Base-by-base conservation (phyloP, 2,888 invertebrate genomes). In the Agrotis ipsilon region DNA sequence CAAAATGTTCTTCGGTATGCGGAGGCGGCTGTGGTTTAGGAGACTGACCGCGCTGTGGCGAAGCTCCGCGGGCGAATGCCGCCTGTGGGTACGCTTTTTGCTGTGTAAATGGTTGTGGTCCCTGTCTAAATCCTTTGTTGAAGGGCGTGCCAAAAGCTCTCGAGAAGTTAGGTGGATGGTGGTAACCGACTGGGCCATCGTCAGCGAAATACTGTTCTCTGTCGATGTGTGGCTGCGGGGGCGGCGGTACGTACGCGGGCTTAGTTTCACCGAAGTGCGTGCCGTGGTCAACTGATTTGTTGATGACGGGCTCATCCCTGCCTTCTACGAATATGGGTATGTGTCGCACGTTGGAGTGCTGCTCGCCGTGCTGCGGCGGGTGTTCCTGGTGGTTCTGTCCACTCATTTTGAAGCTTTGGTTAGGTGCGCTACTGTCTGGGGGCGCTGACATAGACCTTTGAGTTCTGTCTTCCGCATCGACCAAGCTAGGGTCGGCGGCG, bases 281-380 rank as follows among this genome's bases (percentile, higher is more conserved):
- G 80, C 93, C 90, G 82, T 92, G 93, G 62, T 95, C 96, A n/a
- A 91, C 92, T 73, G 96, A 95, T 88, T 97, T 97, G 76, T 98
- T 97, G 68, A 98, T 96, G 19, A 98, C 97, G 0, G 98, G 98
- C 87, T 98, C 97, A 85, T 98, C 98, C 65, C 98, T 96, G 11
- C 98, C 98, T 92, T 99, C 98, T 0, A 98, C 98, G 88, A 98
- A 98, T 79, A 98, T 98, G 27, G 98, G 98, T 92, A 98, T 98
- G 87, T 98, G 98, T 76, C 98, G 97, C 60, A 98, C 97, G 85
- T 97, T 97, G 55, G 97, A 94, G 80, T 94, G 90, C 62, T 92
- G 89, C 78, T 91, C 90, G 60, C 84, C 74, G 54, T 87, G 88
- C 80, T 88, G 86, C 71, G 74, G 88, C 84, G 59, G 84, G 84